phyloP scores from a whole-genome alignment of 2,888 invertebrate genomes.

The Amiota minor region DNA sequence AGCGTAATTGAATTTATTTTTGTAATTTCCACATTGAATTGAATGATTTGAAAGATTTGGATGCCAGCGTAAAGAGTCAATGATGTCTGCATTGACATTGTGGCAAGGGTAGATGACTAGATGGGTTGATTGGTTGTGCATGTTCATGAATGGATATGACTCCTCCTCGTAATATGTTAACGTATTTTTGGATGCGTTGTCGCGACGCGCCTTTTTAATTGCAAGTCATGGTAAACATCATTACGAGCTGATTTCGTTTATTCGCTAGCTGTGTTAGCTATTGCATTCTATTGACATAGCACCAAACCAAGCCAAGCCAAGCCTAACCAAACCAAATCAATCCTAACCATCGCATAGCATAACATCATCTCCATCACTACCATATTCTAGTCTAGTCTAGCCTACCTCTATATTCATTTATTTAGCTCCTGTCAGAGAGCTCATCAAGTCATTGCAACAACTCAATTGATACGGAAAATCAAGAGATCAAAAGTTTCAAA shows the following conservation, averaged over 20 bases:
- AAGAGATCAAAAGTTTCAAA: constrained; percentile 28
- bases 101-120: background rate
- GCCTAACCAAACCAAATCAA: constrained; percentile 8
- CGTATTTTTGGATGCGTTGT: constrained; percentile 1
- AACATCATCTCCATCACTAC: background rate
- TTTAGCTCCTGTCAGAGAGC: background rate
- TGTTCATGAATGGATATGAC: background rate
- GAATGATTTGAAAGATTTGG: constrained; percentile 4
- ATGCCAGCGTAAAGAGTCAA: constrained; percentile 11
- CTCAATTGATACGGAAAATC: constrained; percentile 26
- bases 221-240: constrained; percentile 51
- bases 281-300: constrained; percentile 6
- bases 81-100: constrained; percentile 6
- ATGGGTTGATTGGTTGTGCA: background rate
- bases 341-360: constrained; percentile 15
- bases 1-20: constrained; percentile 24
- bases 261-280: background rate
- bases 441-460: constrained; percentile 22
- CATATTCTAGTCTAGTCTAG: background rate
- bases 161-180: constrained; percentile 26
- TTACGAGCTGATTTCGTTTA: constrained; percentile 34
- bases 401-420: background rate
- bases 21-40: constrained; percentile 12
- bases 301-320: constrained; percentile 20
- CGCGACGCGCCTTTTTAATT: constrained; percentile 31